phyloP scores from a whole-genome alignment of 2,888 invertebrate species.

The Operophtera brumata region DNA sequence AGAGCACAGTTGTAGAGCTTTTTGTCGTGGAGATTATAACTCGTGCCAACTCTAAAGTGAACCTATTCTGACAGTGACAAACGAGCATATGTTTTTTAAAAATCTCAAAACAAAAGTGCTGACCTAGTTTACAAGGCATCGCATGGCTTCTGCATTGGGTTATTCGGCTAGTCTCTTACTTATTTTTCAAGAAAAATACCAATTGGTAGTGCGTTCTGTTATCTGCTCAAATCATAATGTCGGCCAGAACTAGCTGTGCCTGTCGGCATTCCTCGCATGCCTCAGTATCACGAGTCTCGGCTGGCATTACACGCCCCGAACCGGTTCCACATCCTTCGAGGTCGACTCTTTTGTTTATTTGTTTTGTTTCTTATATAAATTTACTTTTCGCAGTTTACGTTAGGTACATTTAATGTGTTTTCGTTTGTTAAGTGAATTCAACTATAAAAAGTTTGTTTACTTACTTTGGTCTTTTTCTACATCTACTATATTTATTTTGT shows the following conservation, averaged over 20 bases:
- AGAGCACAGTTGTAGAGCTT: neutral
- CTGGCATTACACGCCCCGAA: constrained; percentile 38
- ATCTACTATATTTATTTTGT: too few species aligned
- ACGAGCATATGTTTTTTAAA: neutral
- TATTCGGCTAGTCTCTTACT: neutral
- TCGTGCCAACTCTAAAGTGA: neutral
- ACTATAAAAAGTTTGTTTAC: neutral
- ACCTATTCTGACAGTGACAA: constrained; percentile 14
- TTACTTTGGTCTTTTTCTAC: neutral
- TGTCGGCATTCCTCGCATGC: constrained; percentile 49
- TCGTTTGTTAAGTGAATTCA: constrained; percentile 11
- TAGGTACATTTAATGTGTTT: constrained; percentile 10
- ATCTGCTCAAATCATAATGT: constrained; percentile 29
- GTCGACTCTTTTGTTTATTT: constrained; percentile 48
- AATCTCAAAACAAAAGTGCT: constrained; percentile 1
- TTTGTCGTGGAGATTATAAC: neutral
- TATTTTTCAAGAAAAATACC: constrained; percentile 1
- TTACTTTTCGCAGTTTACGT: constrained; percentile 27
- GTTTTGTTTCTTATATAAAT: constrained; percentile 38
- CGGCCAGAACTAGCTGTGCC: constrained; percentile 36
- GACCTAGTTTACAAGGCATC: constrained; percentile 10
- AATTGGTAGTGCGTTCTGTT: constrained; percentile 14
- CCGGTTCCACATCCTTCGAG: constrained; percentile 64
- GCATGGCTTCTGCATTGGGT: neutral
- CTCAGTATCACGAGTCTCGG: constrained; percentile 40